Conservation (phyloP, 2,888 invertebrate species). For the Reticulitermes lucifugus region DNA sequence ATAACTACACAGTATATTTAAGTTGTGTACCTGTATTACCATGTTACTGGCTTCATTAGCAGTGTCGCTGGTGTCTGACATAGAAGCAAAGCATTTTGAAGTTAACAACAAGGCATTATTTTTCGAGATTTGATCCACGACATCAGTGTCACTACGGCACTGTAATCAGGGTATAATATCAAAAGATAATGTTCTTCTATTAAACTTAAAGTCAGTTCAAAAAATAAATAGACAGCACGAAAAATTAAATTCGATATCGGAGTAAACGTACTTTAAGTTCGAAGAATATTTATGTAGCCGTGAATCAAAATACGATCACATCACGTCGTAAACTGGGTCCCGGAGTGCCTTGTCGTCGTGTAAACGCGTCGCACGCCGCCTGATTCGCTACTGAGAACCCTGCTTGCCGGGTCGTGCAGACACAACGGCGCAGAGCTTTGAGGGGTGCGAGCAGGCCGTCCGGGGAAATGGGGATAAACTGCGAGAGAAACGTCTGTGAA, state of each 20-base stretch:
- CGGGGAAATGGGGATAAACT: neutral
- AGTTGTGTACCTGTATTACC: neutral
- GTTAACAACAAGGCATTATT: neutral
- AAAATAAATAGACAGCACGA: no score
- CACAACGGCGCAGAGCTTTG: neutral
- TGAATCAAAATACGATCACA: neutral
- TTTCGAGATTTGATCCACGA: neutral
- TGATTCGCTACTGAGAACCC: neutral
- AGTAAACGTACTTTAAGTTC: no score
- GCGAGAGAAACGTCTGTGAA: neutral
- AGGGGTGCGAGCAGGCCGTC: neutral
- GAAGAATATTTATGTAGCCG: no score
- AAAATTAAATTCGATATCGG: no score
- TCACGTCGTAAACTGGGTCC: neutral
- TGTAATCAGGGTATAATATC: no score
- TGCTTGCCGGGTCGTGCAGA: neutral
- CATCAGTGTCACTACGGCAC: neutral
- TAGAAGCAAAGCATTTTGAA: neutral
- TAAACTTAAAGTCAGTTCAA: no score
- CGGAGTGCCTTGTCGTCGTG: neutral
- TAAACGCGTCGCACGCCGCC: constrained; percentile 4
- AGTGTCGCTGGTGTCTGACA: neutral
- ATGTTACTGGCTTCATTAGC: neutral
- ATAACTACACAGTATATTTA: neutral
- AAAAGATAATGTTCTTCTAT: no score